A percentile compares a stretch with the other conserved stretches of the same genome.
Evolutionary conservation across 2,797 vertebrate genomes (phyloP).

Genomic region (Channallabes apus): DNA sequence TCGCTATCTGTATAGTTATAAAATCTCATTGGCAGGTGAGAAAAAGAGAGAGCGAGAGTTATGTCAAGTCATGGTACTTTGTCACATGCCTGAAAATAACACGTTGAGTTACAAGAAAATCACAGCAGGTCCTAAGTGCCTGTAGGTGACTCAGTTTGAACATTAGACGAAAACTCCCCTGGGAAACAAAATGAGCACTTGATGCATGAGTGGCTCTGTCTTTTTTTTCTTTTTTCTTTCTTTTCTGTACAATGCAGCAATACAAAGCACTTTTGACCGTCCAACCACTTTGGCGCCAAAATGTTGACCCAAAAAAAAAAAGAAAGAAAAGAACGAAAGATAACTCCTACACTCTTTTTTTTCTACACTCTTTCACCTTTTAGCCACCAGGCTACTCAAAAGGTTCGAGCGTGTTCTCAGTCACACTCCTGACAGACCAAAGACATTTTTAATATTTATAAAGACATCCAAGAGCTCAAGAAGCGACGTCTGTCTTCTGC

Average conservation of each 20-base stretch:
- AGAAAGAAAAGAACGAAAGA: not conserved
- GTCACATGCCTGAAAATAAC: conserved; percentile 17
- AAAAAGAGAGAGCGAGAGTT: conserved; percentile 9
- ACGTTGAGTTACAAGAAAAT: not conserved
- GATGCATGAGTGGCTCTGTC: conserved; percentile 6
- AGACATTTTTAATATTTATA: conserved; percentile 52
- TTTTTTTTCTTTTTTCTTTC: too few relatives aligned
- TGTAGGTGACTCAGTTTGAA: conserved; percentile 29
- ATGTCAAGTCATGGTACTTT: conserved; percentile 20
- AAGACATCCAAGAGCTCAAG: conserved; percentile 46
- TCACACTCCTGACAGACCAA: conserved; percentile 30
- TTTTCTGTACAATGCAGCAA: not conserved
- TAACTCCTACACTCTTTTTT: not conserved
- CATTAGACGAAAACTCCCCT: not conserved
- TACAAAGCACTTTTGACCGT: not conserved
- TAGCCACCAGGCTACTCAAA: conserved; percentile 5
- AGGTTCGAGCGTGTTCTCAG: conserved; percentile 26
- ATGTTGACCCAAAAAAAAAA: not conserved
- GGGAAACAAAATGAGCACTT: conserved; percentile 5
- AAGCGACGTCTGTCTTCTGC: conserved; percentile 40
- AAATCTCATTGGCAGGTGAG: not conserved
- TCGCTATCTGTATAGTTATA: not conserved
- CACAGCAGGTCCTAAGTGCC: conserved; percentile 21
- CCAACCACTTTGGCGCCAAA: not conserved
- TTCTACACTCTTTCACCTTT: conserved; percentile 8